Evolutionary conservation across 2,797 vertebrate genomes (phyloP).

Genomic region (Acestrorhynchus altus): DNA sequence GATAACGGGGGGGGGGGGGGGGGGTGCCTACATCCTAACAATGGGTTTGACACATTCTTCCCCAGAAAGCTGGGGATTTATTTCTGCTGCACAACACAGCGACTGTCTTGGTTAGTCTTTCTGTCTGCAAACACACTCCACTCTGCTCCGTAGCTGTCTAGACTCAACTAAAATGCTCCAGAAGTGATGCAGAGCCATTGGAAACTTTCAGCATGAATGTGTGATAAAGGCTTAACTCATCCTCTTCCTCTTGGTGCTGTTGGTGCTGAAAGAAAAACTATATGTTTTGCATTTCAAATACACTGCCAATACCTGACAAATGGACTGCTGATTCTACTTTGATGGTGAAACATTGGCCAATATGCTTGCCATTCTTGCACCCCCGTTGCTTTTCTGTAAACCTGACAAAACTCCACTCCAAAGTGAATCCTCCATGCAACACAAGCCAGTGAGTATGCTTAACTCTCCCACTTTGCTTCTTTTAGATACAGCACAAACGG

Average conservation of each 20-base stretch:
- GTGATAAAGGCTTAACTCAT: not conserved
- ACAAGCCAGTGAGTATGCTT: too few relatives aligned
- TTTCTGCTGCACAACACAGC: too few relatives aligned
- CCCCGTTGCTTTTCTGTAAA: too few relatives aligned
- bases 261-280: not conserved
- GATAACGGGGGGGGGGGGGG: too few relatives aligned
- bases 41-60: not conserved
- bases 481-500: too few relatives aligned
- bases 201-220: not conserved
- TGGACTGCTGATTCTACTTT: not conserved
- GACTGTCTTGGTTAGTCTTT: conserved; percentile 5
- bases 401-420: too few relatives aligned
- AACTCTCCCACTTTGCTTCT: too few relatives aligned
- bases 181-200: not conserved
- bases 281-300: not conserved
- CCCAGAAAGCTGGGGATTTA: conserved; percentile 4
- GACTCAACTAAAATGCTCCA: not conserved
- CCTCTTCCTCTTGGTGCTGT: too few relatives aligned
- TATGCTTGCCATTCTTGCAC: too few relatives aligned
- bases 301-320: not conserved
- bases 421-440: too few relatives aligned
- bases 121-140: conserved; percentile 24
- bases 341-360: not conserved
- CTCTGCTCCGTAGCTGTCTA: not conserved
- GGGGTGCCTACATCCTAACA: not conserved